Conservation (phyloP, 2,113 vertebrate species). For the Trematocara stigmaticum region DNA sequence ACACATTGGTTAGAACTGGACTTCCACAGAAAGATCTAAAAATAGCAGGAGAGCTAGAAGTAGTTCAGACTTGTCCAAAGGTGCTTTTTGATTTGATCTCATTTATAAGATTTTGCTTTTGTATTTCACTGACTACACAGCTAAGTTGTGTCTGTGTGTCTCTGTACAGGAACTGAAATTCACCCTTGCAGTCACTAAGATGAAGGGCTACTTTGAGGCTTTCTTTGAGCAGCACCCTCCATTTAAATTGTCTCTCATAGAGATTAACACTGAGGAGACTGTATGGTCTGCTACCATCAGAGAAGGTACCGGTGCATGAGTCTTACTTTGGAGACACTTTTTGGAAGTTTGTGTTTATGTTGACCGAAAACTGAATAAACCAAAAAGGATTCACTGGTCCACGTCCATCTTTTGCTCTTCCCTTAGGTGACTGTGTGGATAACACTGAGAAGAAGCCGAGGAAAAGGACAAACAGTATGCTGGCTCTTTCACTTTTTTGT, state of each 20-base stretch:
- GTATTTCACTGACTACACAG: not conserved
- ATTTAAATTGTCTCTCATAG: conserved; percentile 77
- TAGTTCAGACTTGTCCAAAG: not conserved
- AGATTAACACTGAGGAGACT: conserved; percentile 71
- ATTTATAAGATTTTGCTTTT: not conserved
- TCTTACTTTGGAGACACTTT: not conserved
- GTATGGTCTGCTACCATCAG: conserved; percentile 80
- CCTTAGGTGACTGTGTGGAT: conserved; percentile 67
- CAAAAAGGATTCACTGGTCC: not conserved
- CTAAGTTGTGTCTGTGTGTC: not conserved
- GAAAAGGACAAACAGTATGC: conserved; percentile 53
- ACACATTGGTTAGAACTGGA: not conserved
- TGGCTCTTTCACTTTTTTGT: not conserved
- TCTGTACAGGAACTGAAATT: conserved; percentile 77
- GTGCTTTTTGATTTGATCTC: not conserved
- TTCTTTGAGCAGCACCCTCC: conserved; percentile 81
- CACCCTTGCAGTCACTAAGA: conserved; percentile 69
- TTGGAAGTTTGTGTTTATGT: not conserved
- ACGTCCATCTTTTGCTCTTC: not conserved
- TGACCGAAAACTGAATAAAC: not conserved
- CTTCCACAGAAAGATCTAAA: not conserved
- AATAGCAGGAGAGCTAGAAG: not conserved
- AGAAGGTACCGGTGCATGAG: conserved; percentile 62
- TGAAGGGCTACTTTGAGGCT: conserved; percentile 83
- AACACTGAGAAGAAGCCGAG: conserved; percentile 31